These are phyloP conservation scores for Phyllostomus hastatus DNA, from an alignment of 2,113 vertebrate genomes.

Conservation along the genomic window DNA sequence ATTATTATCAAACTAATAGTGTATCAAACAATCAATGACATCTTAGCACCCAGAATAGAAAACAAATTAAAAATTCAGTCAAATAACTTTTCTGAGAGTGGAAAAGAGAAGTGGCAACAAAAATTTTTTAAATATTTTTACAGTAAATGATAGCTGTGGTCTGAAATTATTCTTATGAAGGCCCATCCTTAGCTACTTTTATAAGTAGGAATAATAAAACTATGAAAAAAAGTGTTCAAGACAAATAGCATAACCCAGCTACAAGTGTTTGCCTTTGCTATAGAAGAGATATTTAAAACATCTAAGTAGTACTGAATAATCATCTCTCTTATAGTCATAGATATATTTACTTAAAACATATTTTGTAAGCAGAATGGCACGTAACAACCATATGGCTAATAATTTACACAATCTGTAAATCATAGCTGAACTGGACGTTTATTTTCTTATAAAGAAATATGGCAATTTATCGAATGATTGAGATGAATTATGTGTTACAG, in stretches of 20 bases:
- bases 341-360: conserved; percentile 61
- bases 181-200: neutral
- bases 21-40: neutral
- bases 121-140: neutral
- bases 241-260: conserved; percentile 25
- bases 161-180: neutral
- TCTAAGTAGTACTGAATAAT: conserved; percentile 41
- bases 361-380: conserved; percentile 42
- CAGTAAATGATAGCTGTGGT: neutral
- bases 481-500: conserved; percentile 72
- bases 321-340: neutral
- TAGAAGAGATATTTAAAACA: conserved; percentile 38
- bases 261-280: neutral
- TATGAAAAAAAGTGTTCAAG: neutral
- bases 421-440: conserved; percentile 35
- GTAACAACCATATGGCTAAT: conserved; percentile 35
- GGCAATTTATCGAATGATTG: conserved; percentile 70
- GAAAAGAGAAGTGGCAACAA: neutral
- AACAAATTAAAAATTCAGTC: neutral
- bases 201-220: neutral
- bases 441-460: conserved; percentile 72
- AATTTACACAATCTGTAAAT: conserved; percentile 63
- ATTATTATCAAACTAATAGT: neutral
- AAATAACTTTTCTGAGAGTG: neutral
- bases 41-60: neutral